Evolutionary conservation across 1,140 invertebrate genomes (phyloP).

Genomic region (Drosophila nigrodunni): DNA sequence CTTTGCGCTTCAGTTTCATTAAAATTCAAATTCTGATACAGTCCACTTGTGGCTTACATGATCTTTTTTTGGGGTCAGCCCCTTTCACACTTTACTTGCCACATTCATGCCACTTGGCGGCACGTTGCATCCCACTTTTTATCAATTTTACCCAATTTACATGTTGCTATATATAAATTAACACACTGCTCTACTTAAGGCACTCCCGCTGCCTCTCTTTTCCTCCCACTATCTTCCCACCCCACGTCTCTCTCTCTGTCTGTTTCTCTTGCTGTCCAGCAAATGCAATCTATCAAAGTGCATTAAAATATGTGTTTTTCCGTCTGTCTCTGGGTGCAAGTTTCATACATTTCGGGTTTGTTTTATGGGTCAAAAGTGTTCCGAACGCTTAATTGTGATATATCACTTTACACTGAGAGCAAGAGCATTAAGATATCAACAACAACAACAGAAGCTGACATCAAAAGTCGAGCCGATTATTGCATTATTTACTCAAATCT

Average conservation of each 20-base stretch:
- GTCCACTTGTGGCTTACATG: slow-evolving; percentile 4
- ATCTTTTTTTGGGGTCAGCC: slow-evolving; percentile 58
- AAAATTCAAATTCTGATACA: neutral
- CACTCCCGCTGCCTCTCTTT: neutral
- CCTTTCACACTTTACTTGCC: slow-evolving; percentile 58
- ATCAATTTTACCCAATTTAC: slow-evolving; percentile 67
- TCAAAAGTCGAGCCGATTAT: slow-evolving; percentile 16
- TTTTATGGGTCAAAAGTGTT: slow-evolving; percentile 72
- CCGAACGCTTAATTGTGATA: slow-evolving; percentile 72
- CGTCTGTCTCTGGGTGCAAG: slow-evolving; percentile 19
- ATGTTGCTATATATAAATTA: slow-evolving; percentile 54
- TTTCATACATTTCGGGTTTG: slow-evolving; percentile 30
- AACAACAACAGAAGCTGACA: slow-evolving; percentile 1
- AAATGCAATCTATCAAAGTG: slow-evolving; percentile 80
- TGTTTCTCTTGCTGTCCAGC: slow-evolving; percentile 24
- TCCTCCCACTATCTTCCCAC: neutral
- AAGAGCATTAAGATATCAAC: slow-evolving; percentile 44
- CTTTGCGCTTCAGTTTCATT: neutral
- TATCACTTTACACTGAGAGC: slow-evolving; percentile 57
- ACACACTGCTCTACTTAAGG: slow-evolving; percentile 58
- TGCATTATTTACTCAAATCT: neutral
- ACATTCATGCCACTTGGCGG: slow-evolving; percentile 31
- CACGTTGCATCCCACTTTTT: slow-evolving; percentile 22
- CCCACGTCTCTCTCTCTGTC: slow-evolving; percentile 3
- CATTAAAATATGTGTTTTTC: slow-evolving; percentile 58